Evolutionary conservation across 2,888 invertebrate genomes (phyloP), one percentile per base, ranked within the genome.

Genomic region (Tachina grossa): DNA sequence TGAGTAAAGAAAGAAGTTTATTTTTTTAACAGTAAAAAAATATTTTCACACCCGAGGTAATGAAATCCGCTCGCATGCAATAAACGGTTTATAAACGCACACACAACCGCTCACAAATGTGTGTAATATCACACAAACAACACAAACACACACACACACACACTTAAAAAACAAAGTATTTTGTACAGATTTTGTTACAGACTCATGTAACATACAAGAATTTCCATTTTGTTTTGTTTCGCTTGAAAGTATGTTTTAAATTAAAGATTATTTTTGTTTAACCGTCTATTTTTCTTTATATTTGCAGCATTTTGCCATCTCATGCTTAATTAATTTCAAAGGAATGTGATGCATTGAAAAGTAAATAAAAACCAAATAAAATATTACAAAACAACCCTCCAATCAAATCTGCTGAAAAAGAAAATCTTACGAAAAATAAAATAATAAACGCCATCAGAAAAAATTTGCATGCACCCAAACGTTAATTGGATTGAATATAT

Each of bases 251-350:
- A 69, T 69, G 59, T 16, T 51, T 51, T 77, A 71, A 83, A 63
- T 57, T 71, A 65, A 76, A 65, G 14, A 65, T 8, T 71, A n/a
- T 53, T 63, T 59, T 45, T 9, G 41, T 47, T 8, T 31, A 19
- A 31, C 45, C 55, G 14, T 63, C 5, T 74, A 11, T 82, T 66
- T 22, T 51, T 57, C n/a, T 57, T 53, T 81, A 31, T 77, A 74
- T 71, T 82, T 85, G 19, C 41, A 85, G 85, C 63, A 71, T n/a
- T n/a, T 49, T 75, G 69, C 59, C 77, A 83, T 47, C 75, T 74
- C 68, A 59, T 79, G 83, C 75, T 79, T 83, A 83, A 85, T 82
- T 85, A 79, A 85, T 83, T 85, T 79, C 14, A 69, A 82, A 78
- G 82, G 63, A 63, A 31, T 31, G 82, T 63, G 71, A 72, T 74